Evolutionary conservation across 2,113 vertebrate genomes (phyloP), one percentile per base, ranked within the genome.

Genomic region (Athene noctua): DNA sequence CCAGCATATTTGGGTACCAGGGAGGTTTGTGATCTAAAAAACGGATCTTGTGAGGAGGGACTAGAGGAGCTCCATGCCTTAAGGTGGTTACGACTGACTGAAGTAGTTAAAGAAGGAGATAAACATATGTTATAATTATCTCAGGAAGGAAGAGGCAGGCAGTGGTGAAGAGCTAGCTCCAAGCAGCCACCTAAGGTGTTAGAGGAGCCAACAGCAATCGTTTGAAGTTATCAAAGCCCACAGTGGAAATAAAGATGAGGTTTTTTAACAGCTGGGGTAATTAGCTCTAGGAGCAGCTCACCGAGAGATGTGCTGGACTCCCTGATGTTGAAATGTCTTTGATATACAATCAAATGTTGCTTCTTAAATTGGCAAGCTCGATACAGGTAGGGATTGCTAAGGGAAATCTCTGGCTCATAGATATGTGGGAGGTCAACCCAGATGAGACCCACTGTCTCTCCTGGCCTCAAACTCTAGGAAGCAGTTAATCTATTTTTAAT

Each of bases 61-160:
- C 15, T 22, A 22, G 70, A 68, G 54, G 15, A 74, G 40, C 36
- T 71, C 51, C 6, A 1, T 10, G 13, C 0, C 0, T 47, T 67
- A 38, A 66, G 54, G 36, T 36, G 36, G 29, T 32, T 34, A 36
- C 36, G 32, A 30, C 5, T 18, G 71, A 22, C n/a, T 21, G 30
- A 71, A 52, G 23, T 26, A 18, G 25, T 19, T 42, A 32, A 63
- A 80, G 10, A 30, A 13, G 47, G 49, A 82, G 32, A 14, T 10
- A 27, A 75, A 54, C 0, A 2, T 15, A 7, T n/a, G 10, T 23
- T 46, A 3, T 11, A n/a, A 62, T 44, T 46, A 46, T 49, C 25
- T 57, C 54, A 30, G 59, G 38, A 30, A 79, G 25, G 54, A 55
- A 26, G 42, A 67, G 17, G 21, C 27, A 57, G 42, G 26, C 38